phyloP scores from a whole-genome alignment of 2,113 vertebrate genomes.

The Catagonus wagneri region DNA sequence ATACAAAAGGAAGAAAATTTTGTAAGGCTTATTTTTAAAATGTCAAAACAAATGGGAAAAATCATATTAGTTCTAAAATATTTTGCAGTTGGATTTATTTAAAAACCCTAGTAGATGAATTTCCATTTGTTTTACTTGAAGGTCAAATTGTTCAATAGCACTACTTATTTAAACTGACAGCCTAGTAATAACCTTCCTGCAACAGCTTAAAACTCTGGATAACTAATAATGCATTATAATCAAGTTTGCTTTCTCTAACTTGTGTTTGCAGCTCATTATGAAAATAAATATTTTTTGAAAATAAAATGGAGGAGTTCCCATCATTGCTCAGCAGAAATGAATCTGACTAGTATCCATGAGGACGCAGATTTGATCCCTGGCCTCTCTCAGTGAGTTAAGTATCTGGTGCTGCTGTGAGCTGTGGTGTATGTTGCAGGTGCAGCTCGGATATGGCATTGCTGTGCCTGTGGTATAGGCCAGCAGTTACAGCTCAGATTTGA shows the following conservation, averaged over 20 bases:
- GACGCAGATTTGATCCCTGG: too few relatives aligned
- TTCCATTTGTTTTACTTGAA: conserved; percentile 17
- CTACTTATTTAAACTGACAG: conserved; percentile 23
- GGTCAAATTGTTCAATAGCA: background rate
- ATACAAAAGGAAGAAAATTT: conserved; percentile 11
- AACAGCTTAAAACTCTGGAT: conserved; percentile 33
- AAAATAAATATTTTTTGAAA: background rate
- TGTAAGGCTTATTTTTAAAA: conserved; percentile 31
- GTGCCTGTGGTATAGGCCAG: too few relatives aligned
- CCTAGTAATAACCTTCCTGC: background rate
- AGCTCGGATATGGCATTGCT: too few relatives aligned
- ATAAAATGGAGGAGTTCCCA: background rate
- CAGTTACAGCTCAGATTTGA: too few relatives aligned
- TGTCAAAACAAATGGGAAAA: conserved; percentile 36
- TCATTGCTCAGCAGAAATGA: too few relatives aligned
- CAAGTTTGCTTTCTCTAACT: conserved; percentile 21
- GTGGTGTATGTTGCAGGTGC: too few relatives aligned
- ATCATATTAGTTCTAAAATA: conserved; percentile 38
- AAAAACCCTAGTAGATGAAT: background rate
- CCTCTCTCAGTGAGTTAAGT: too few relatives aligned
- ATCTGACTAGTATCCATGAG: too few relatives aligned
- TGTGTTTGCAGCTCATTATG: background rate
- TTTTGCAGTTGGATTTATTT: conserved; percentile 43
- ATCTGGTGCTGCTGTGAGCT: too few relatives aligned
- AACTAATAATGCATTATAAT: background rate